Conservation (phyloP, 2,113 vertebrate species). For the Pseudorhombus dupliciocellatus region DNA sequence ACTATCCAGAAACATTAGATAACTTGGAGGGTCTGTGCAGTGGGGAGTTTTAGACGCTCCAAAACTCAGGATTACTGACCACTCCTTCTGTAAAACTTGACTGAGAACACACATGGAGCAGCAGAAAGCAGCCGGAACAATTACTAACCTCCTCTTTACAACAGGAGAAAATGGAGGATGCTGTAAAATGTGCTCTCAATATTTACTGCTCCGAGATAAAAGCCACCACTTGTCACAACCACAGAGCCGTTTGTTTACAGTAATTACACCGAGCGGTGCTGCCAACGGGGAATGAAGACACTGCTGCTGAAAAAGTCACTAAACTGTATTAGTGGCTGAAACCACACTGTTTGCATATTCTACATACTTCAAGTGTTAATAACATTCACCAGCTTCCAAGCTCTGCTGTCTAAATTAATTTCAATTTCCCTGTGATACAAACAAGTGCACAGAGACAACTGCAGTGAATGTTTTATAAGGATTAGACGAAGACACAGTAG, state of each 20-base stretch:
- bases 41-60: background rate
- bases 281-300: slow-evolving; percentile 20
- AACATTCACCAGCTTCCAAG: no score
- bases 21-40: no score
- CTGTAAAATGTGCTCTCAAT: slow-evolving; percentile 49
- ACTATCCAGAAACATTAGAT: no score
- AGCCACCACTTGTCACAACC: slow-evolving; percentile 41
- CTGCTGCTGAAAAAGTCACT: background rate
- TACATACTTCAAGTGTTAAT: no score
- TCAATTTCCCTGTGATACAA: no score
- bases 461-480: no score
- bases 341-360: no score
- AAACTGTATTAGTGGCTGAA: no score
- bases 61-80: background rate
- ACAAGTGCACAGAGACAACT: background rate
- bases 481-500: no score
- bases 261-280: slow-evolving; percentile 30
- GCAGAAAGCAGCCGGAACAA: slow-evolving; percentile 34
- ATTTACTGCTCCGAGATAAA: slow-evolving; percentile 40
- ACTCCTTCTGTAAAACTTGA: background rate
- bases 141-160: slow-evolving; percentile 25
- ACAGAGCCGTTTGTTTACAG: slow-evolving; percentile 36
- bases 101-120: slow-evolving; percentile 16
- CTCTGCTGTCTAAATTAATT: no score
- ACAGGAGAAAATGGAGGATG: slow-evolving; percentile 10